Evolutionary conservation across 1,140 invertebrate species (phyloP).

Genomic region (Ceratoteleas bidentatus): DNA sequence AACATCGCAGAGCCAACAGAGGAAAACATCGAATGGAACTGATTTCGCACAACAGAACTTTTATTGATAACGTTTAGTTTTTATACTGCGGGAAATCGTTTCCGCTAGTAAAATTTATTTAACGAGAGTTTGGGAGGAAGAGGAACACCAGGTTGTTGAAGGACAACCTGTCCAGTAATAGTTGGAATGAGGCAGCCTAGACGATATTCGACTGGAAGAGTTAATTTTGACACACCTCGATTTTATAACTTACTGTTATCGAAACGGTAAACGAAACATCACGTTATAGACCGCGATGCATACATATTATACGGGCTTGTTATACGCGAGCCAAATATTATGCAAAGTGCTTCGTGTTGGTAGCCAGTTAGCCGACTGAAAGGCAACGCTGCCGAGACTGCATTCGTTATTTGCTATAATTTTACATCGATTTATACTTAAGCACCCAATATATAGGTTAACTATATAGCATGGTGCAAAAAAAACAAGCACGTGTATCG

Average conservation of each 20-base stretch:
- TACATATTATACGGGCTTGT: conserved; percentile 70
- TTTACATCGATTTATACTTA: conserved; percentile 72
- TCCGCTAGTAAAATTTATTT: conserved; percentile 6
- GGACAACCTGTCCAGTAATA: conserved; percentile 5
- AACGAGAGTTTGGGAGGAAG: neutral
- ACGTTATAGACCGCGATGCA: conserved; percentile 54
- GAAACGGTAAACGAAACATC: conserved; percentile 66
- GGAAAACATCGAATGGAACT: neutral
- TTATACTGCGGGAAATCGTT: neutral
- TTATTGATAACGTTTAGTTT: neutral
- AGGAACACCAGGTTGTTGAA: neutral
- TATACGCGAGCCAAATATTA: conserved; percentile 74
- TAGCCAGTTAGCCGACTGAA: conserved; percentile 65
- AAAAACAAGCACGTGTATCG: conserved; percentile 50
- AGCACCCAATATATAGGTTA: conserved; percentile 68
- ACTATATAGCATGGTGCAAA: conserved; percentile 42
- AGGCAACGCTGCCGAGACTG: conserved; percentile 49
- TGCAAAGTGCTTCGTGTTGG: conserved; percentile 72
- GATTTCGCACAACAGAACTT: conserved; percentile 2
- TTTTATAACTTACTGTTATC: conserved; percentile 58
- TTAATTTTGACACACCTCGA: conserved; percentile 49
- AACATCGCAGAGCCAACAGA: neutral
- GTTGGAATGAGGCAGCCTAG: conserved; percentile 2
- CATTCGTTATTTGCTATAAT: conserved; percentile 73
- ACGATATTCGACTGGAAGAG: conserved; percentile 9